Conservation (phyloP, 2,888 invertebrate genomes). For the Philereme vetulata region DNA sequence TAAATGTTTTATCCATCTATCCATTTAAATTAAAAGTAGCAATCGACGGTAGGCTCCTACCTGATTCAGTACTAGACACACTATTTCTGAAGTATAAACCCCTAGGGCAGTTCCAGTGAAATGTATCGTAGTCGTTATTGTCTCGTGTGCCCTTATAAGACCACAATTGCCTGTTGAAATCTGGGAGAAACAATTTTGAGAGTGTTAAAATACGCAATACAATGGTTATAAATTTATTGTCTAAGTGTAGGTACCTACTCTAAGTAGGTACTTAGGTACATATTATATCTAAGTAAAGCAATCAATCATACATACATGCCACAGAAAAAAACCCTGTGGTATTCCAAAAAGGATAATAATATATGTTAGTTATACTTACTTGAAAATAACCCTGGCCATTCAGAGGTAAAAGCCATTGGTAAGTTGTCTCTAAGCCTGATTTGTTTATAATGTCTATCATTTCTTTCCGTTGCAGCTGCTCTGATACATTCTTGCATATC, state of each 20-base stretch:
- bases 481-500: slow-evolving; percentile 64
- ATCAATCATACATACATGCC: no score
- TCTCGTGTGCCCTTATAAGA: slow-evolving; percentile 71
- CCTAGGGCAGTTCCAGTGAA: slow-evolving; percentile 70
- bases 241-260: no score
- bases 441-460: slow-evolving; percentile 63
- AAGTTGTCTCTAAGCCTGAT: slow-evolving; percentile 70
- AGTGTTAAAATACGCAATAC: background rate
- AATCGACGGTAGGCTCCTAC: slow-evolving; percentile 42
- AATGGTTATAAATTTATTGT: no score
- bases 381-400: slow-evolving; percentile 72
- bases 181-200: slow-evolving; percentile 40
- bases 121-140: slow-evolving; percentile 60
- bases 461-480: slow-evolving; percentile 55
- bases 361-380: slow-evolving; percentile 46
- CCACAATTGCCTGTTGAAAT: slow-evolving; percentile 75
- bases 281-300: no score
- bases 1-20: background rate
- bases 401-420: slow-evolving; percentile 72
- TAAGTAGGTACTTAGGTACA: no score
- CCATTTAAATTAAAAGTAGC: no score
- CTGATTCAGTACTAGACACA: slow-evolving; percentile 75
- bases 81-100: slow-evolving; percentile 69
- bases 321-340: no score
- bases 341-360: background rate